These are phyloP conservation scores for Brachionus rotundiformis DNA, from an alignment of 1,140 invertebrate genomes.

Conservation along the genomic window DNA sequence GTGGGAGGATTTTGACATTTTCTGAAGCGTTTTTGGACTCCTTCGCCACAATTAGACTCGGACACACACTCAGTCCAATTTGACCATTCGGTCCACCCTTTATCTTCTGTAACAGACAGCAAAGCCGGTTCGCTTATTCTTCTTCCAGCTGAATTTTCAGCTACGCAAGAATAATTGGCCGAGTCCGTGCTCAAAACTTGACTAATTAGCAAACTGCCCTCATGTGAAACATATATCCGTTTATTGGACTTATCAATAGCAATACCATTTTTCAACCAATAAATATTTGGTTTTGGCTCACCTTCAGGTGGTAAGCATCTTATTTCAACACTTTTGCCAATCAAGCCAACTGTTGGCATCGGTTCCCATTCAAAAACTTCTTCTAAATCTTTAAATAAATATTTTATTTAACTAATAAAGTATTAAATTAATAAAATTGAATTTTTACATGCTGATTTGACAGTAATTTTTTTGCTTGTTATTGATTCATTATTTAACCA, in stretches of 20 bases:
- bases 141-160: constrained; percentile 25
- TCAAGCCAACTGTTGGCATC: not conserved
- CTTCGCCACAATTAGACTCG: not conserved
- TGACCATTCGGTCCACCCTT: constrained; percentile 42
- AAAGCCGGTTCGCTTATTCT: not conserved
- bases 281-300: constrained; percentile 25
- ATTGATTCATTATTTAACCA: constrained; percentile 8
- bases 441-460: constrained; percentile 7
- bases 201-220: constrained; percentile 30
- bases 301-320: constrained; percentile 25
- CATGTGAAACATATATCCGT: constrained; percentile 4
- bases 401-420: too few species aligned
- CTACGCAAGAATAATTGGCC: constrained; percentile 50
- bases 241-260: constrained; percentile 24
- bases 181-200: constrained; percentile 21
- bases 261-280: constrained; percentile 46
- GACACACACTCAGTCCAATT: not conserved
- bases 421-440: too few species aligned
- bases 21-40: constrained; percentile 27
- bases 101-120: constrained; percentile 21
- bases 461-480: constrained; percentile 7
- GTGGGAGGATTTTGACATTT: constrained; percentile 26
- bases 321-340: constrained; percentile 19
- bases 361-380: constrained; percentile 45
- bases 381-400: constrained; percentile 32